These are phyloP conservation scores for Phalacrocorax pelagicus DNA, from an alignment of 2,113 vertebrate species.

Conservation along the genomic window DNA sequence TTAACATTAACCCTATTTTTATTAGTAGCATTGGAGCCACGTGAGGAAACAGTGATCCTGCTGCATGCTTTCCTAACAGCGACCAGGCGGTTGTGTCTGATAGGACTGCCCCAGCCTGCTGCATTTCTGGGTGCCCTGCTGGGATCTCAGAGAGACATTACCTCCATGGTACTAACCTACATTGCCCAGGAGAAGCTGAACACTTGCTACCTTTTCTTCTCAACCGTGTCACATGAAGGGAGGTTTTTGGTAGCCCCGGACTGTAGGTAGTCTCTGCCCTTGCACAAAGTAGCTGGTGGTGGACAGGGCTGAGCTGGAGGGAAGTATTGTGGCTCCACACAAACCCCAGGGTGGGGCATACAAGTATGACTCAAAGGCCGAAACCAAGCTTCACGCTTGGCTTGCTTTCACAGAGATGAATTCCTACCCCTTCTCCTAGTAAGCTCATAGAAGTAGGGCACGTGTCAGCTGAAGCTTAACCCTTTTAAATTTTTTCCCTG, in stretches of 20 bases:
- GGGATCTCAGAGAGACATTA: not conserved
- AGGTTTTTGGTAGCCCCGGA: not conserved
- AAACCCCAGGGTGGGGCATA: not conserved
- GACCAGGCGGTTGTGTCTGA: not conserved
- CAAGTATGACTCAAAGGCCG: not conserved
- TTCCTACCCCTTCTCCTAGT: not conserved
- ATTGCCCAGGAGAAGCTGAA: not conserved
- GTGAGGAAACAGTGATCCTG: not conserved
- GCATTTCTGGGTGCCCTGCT: not conserved
- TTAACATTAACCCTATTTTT: not conserved
- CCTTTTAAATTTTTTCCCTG: conserved; percentile 31
- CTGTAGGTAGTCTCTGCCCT: not conserved
- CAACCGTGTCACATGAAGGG: not conserved
- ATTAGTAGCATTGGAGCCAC: not conserved
- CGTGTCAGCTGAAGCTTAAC: conserved; percentile 38
- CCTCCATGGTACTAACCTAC: not conserved
- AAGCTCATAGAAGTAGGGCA: conserved; percentile 18
- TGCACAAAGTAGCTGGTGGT: not conserved
- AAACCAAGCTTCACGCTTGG: not conserved
- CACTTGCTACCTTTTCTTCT: not conserved
- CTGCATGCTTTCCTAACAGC: not conserved
- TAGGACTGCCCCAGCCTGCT: not conserved
- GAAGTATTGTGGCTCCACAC: not conserved
- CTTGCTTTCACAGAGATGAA: not conserved
- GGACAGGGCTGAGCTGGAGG: not conserved